Evolutionary conservation across 2,888 invertebrate species (phyloP).

Genomic region (Aspidiotus destructor): DNA sequence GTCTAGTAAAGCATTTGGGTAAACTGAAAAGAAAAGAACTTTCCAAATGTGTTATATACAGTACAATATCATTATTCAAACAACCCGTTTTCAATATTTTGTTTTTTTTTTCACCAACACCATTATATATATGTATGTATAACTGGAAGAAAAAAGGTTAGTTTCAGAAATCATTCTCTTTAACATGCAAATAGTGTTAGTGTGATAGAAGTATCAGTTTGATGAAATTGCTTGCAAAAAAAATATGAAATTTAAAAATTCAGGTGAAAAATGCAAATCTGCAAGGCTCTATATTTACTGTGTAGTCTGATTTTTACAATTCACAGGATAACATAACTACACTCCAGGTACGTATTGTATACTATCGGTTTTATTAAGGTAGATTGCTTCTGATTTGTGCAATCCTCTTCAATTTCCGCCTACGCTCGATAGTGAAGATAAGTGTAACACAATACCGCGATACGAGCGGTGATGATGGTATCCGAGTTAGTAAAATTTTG

Average conservation of each 20-base stretch:
- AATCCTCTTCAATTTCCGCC: too few relatives aligned
- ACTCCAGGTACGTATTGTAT: too few relatives aligned
- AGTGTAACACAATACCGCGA: too few relatives aligned
- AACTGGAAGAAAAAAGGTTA: conserved; percentile 9
- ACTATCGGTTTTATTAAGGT: too few relatives aligned
- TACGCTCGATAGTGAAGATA: too few relatives aligned
- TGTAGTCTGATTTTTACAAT: conserved; percentile 20
- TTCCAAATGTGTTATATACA: conserved; percentile 1
- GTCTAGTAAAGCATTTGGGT: too few relatives aligned
- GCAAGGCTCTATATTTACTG: conserved; percentile 15
- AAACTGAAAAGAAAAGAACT: too few relatives aligned
- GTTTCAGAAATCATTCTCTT: background rate
- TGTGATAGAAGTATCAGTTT: background rate
- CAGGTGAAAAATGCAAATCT: conserved; percentile 1
- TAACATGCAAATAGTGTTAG: conserved; percentile 27
- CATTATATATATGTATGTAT: conserved; percentile 9
- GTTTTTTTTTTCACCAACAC: background rate
- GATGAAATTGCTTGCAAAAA: background rate
- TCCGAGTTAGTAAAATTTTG: too few relatives aligned
- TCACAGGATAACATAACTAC: too few relatives aligned
- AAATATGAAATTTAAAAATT: background rate
- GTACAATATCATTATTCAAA: background rate
- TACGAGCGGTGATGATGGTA: too few relatives aligned
- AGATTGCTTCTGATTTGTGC: too few relatives aligned
- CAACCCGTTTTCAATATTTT: background rate